Evolutionary conservation across 2,797 vertebrate species (phyloP).

Genomic region (Cyclopterus lumpus): DNA sequence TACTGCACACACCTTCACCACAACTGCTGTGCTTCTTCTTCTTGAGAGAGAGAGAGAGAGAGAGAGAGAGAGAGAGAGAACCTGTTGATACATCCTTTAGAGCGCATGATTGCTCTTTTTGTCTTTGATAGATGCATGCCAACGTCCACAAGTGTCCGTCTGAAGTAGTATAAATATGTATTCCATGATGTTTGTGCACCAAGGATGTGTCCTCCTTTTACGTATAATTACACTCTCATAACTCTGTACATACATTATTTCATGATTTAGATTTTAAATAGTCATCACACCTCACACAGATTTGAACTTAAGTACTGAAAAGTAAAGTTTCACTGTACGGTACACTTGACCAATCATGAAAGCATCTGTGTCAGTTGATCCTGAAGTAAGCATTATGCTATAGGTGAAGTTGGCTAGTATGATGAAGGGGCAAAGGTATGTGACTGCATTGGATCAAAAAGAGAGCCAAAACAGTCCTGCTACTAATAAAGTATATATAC

Average conservation of each 20-base stretch:
- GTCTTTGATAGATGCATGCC: background rate
- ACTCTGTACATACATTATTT: background rate
- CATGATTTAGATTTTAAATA: background rate
- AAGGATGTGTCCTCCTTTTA: background rate
- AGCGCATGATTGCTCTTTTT: background rate
- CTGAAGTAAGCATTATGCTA: background rate
- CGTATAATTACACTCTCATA: background rate
- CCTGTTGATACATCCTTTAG: slow-evolving; percentile 8
- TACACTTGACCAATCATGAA: background rate
- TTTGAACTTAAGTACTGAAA: background rate
- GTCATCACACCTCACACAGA: background rate
- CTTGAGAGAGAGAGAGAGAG: background rate
- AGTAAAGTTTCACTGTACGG: background rate
- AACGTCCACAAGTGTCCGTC: background rate
- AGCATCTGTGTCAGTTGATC: background rate
- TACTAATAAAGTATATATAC: too few relatives aligned
- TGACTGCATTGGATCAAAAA: background rate
- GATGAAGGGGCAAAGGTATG: background rate
- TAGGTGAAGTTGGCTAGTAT: background rate
- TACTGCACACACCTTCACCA: slow-evolving; percentile 15
- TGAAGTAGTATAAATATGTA: background rate
- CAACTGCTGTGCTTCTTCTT: slow-evolving; percentile 13
- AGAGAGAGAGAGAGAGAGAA: slow-evolving; percentile 13
- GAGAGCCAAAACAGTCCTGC: background rate
- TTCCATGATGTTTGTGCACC: background rate